Evolutionary conservation across 2,888 invertebrate species (phyloP).

Genomic region (Entomobrya proxima): DNA sequence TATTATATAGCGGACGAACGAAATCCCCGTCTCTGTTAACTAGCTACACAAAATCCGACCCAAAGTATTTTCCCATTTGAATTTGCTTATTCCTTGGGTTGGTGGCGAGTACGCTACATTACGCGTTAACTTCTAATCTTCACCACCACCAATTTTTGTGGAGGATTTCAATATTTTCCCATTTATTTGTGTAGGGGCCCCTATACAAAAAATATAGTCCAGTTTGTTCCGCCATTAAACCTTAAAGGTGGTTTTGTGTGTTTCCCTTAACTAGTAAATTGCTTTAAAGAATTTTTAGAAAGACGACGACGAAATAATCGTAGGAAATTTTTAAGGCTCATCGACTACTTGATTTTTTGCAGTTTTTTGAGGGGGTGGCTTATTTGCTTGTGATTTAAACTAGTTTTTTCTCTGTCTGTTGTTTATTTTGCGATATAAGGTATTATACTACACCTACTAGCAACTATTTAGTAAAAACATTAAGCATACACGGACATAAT

Average conservation of each 20-base stretch:
- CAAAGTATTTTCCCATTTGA: constrained; percentile 59
- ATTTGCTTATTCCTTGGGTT: constrained; percentile 63
- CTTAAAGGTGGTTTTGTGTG: neutral
- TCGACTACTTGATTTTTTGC: neutral
- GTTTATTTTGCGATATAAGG: constrained; percentile 55
- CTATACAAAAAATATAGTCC: neutral
- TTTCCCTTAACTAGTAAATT: constrained; percentile 33
- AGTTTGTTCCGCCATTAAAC: neutral
- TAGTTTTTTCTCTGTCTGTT: constrained; percentile 58
- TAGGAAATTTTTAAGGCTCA: neutral
- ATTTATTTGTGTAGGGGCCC: constrained; percentile 59
- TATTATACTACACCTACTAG: too few species aligned
- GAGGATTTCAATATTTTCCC: constrained; percentile 52
- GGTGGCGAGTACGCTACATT: constrained; percentile 67
- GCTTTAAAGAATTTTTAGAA: neutral
- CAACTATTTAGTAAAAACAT: too few species aligned
- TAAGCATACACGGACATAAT: too few species aligned
- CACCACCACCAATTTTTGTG: constrained; percentile 62
- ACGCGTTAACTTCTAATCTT: constrained; percentile 63
- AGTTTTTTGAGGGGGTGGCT: constrained; percentile 44
- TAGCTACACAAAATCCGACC: constrained; percentile 51
- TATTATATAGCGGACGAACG: constrained; percentile 62
- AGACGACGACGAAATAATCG: neutral
- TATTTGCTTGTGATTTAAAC: constrained; percentile 46
- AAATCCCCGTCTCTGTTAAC: too few species aligned